Conservation (phyloP, 2,113 vertebrate species). For the Cyprinus carpio region DNA sequence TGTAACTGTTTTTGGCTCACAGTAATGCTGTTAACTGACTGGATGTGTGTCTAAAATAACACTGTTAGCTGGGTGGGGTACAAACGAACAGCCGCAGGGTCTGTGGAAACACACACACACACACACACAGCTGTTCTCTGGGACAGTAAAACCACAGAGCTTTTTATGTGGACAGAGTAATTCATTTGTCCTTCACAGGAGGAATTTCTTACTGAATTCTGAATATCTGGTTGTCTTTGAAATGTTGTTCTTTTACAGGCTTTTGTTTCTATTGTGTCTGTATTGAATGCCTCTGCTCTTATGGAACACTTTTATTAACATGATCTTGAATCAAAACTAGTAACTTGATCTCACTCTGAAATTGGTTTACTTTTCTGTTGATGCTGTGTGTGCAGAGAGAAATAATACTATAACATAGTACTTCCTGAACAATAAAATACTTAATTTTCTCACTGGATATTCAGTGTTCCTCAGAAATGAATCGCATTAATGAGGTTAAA, state of each 20-base stretch:
- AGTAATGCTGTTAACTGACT: not conserved
- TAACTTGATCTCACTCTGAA: not conserved
- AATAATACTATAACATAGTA: not conserved
- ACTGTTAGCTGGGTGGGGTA: slow-evolving; percentile 7
- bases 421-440: not conserved
- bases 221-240: not conserved
- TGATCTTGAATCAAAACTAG: not conserved
- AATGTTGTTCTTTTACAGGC: not conserved
- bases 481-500: not conserved
- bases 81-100: not conserved
- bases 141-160: not conserved
- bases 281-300: not conserved
- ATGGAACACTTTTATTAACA: not conserved
- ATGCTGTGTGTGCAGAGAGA: not conserved
- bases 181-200: slow-evolving; percentile 14
- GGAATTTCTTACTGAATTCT: not conserved
- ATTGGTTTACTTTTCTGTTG: not conserved
- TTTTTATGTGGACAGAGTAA: not conserved
- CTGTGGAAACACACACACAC: not conserved
- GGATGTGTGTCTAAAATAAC: slow-evolving; percentile 1
- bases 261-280: not conserved
- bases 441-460: not conserved
- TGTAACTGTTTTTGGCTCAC: not conserved
- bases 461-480: not conserved
- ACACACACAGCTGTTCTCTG: slow-evolving; percentile 24